A percentile compares a stretch with the other conserved stretches of the same genome.
Evolutionary conservation across 2,888 invertebrate species (phyloP).

Genomic region (Tortricodes alternella): DNA sequence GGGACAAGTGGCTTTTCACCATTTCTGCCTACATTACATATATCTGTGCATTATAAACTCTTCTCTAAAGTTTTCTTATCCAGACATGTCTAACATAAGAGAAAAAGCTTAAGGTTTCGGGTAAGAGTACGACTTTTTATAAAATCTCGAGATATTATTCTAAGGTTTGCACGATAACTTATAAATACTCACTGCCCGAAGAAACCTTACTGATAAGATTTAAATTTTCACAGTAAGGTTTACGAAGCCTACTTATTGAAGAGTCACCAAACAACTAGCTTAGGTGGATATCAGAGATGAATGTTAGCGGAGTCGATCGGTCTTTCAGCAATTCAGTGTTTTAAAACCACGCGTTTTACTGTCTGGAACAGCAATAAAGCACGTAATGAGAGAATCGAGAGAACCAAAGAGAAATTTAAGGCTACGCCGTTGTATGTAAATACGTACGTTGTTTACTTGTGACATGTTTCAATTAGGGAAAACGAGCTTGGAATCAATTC

Average conservation of each 20-base stretch:
- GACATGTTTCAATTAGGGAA: slow-evolving; percentile 48
- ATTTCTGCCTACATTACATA: slow-evolving; percentile 20
- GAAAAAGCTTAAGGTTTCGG: no score
- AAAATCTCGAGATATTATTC: no score
- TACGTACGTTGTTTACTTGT: slow-evolving; percentile 39
- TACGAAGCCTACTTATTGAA: background rate
- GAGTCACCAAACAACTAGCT: background rate
- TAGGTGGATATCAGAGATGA: background rate
- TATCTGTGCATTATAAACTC: slow-evolving; percentile 3
- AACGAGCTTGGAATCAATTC: slow-evolving; percentile 40
- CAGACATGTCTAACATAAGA: background rate
- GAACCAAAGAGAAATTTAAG: slow-evolving; percentile 28
- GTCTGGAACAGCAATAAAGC: slow-evolving; percentile 18
- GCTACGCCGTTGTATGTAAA: slow-evolving; percentile 26
- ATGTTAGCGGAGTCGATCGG: background rate
- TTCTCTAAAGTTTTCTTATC: background rate
- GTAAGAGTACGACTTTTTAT: no score
- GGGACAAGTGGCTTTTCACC: slow-evolving; percentile 21
- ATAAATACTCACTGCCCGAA: no score
- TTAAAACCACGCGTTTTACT: slow-evolving; percentile 7
- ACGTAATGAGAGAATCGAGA: slow-evolving; percentile 22
- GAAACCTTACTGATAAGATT: no score
- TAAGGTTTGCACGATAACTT: no score
- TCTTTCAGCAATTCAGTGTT: background rate
- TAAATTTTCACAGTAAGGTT: no score